Conservation (phyloP, 2,888 invertebrate species). For the Craniophora ligustri region DNA sequence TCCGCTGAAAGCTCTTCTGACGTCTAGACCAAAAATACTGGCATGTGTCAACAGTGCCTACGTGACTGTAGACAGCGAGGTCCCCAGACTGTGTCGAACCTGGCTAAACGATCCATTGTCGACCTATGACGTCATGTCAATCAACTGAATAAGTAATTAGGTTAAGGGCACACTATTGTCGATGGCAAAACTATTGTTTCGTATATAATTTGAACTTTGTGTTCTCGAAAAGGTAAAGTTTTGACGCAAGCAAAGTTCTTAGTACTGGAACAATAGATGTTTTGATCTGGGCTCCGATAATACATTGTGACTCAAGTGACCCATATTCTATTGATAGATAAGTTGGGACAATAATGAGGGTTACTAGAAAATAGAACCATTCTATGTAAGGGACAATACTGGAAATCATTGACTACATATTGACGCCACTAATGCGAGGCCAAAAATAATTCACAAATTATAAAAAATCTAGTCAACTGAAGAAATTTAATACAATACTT, state of each 20-base stretch:
- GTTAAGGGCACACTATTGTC: constrained; percentile 50
- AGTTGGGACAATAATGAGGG: too few species aligned
- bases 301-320: not conserved
- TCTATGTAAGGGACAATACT: too few species aligned
- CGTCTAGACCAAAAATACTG: constrained; percentile 17
- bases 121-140: constrained; percentile 49
- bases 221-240: constrained; percentile 30
- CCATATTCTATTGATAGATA: too few species aligned
- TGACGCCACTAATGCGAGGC: too few species aligned
- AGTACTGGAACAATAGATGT: constrained; percentile 32
- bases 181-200: constrained; percentile 21
- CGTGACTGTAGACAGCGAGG: constrained; percentile 51
- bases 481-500: too few species aligned
- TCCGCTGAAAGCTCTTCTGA: constrained; percentile 7
- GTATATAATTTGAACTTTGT: constrained; percentile 24
- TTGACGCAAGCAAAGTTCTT: constrained; percentile 25
- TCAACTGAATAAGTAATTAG: constrained; percentile 41
- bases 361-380: too few species aligned
- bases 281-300: constrained; percentile 20
- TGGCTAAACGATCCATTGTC: constrained; percentile 58
- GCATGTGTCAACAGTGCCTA: constrained; percentile 44
- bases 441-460: too few species aligned
- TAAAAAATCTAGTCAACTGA: too few species aligned
- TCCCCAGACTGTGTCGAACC: constrained; percentile 36
- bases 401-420: too few species aligned